These are phyloP conservation scores for Deilephila porcellus DNA, from an alignment of 2,888 invertebrate species.

Conservation along the genomic window DNA sequence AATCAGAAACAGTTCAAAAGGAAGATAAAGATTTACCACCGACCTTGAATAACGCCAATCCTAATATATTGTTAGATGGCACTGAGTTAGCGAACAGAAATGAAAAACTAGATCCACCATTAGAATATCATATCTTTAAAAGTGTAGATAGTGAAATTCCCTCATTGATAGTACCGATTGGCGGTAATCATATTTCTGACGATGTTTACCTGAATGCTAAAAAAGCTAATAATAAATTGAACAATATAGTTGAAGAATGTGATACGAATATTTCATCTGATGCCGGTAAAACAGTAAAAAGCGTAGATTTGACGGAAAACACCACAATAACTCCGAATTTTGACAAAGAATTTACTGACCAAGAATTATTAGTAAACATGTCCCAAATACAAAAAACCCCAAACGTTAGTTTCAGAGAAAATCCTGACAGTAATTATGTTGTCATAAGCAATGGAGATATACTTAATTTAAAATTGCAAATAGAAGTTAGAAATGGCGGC, in stretches of 20 bases:
- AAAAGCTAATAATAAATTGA: background rate
- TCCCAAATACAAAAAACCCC: conserved; percentile 13
- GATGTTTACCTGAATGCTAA: background rate
- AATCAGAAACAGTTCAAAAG: background rate
- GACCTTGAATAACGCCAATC: background rate
- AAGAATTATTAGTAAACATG: background rate
- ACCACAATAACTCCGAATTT: background rate
- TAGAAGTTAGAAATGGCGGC: conserved; percentile 55
- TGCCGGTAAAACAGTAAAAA: conserved; percentile 22
- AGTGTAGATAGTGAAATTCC: conserved; percentile 42
- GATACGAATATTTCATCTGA: conserved; percentile 2
- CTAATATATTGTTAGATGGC: conserved; percentile 29
- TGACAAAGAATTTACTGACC: background rate
- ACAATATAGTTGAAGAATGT: background rate
- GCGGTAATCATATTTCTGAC: conserved; percentile 21
- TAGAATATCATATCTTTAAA: conserved; percentile 39
- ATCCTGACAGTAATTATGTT: conserved; percentile 42
- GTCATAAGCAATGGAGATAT: conserved; percentile 53
- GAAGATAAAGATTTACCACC: background rate
- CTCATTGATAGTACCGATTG: conserved; percentile 35
- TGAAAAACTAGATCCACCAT: conserved; percentile 41
- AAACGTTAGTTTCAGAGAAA: conserved; percentile 28
- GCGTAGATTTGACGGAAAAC: background rate
- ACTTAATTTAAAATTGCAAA: conserved; percentile 61
- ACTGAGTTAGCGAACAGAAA: conserved; percentile 34